A percentile compares a stretch with the other conserved stretches of the same genome.
Evolutionary conservation across 2,888 invertebrate genomes (phyloP).

Genomic region (Diloba caeruleocephala): DNA sequence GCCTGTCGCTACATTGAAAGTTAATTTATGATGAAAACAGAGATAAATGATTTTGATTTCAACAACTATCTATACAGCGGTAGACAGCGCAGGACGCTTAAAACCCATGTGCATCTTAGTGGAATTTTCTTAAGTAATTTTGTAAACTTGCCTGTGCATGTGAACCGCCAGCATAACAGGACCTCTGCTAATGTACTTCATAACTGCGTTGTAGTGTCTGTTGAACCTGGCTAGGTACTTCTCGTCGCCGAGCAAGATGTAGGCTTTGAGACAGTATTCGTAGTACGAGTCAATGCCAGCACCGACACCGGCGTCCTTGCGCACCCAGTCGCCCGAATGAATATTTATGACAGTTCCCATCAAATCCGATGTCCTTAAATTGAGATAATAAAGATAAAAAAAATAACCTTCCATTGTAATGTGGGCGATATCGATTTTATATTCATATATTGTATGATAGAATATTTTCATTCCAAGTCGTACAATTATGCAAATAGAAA

Average conservation of each 20-base stretch:
- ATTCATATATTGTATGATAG: too few species aligned
- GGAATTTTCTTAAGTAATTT: not conserved
- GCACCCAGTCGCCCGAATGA: constrained; percentile 99
- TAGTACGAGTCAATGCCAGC: constrained; percentile 99
- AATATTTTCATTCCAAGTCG: too few species aligned
- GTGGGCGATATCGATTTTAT: too few species aligned
- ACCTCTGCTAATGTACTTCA: constrained; percentile 99
- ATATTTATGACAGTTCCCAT: constrained; percentile 99
- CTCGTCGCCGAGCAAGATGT: constrained; percentile 97
- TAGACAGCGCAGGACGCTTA: too few species aligned
- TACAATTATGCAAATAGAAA: too few species aligned
- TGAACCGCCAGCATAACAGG: constrained; percentile 98
- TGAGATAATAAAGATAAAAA: too few species aligned
- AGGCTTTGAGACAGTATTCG: constrained; percentile 99
- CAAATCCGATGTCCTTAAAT: constrained; percentile 93
- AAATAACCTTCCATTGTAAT: too few species aligned
- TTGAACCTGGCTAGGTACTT: constrained; percentile 98
- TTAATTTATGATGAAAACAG: too few species aligned
- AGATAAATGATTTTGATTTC: too few species aligned
- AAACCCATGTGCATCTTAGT: not conserved
- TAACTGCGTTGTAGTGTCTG: constrained; percentile 97
- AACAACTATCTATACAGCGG: too few species aligned
- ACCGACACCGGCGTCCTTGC: constrained; percentile 99
- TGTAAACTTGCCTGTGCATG: constrained; percentile 92
- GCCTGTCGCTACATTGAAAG: too few species aligned